A percentile compares a stretch with the other conserved stretches of the same genome.
These are phyloP conservation scores for Megaceryle alcyon DNA, from an alignment of 2,797 vertebrate genomes.

Conservation along the genomic window DNA sequence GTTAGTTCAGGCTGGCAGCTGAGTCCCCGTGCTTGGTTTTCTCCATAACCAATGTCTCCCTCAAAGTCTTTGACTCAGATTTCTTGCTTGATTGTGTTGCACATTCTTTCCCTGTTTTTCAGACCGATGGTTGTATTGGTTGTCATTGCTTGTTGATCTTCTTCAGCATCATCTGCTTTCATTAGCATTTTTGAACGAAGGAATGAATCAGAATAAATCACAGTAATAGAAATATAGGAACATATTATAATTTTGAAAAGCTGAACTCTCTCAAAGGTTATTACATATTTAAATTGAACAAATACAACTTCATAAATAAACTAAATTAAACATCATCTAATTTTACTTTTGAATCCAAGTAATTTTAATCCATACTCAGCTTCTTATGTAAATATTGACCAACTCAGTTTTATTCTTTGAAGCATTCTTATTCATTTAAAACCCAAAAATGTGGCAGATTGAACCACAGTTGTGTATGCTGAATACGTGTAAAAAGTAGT, in stretches of 20 bases:
- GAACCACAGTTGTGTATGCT: slow-evolving; percentile 1
- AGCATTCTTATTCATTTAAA: slow-evolving; percentile 61
- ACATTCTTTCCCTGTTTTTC: background rate
- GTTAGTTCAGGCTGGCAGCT: background rate
- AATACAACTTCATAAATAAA: slow-evolving; percentile 69
- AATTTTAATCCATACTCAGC: slow-evolving; percentile 52
- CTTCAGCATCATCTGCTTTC: slow-evolving; percentile 47
- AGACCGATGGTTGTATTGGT: background rate
- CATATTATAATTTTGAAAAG: slow-evolving; percentile 60
- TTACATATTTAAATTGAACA: slow-evolving; percentile 68
- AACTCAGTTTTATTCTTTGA: slow-evolving; percentile 46
- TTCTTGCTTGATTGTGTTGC: background rate
- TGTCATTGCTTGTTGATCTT: slow-evolving; percentile 12
- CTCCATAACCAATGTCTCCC: background rate
- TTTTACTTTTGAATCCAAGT: slow-evolving; percentile 64
- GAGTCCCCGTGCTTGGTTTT: background rate
- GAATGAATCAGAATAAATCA: slow-evolving; percentile 64
- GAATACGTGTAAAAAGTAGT: slow-evolving; percentile 6
- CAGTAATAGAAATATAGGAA: slow-evolving; percentile 62
- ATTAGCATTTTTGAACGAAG: slow-evolving; percentile 63
- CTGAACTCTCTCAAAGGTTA: slow-evolving; percentile 56
- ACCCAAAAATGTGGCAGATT: slow-evolving; percentile 34
- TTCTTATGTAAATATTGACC: slow-evolving; percentile 63
- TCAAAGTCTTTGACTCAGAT: background rate
- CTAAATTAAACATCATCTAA: slow-evolving; percentile 67